phyloP scores from a whole-genome alignment of 2,888 invertebrate genomes.

The Hybos culiciformis region DNA sequence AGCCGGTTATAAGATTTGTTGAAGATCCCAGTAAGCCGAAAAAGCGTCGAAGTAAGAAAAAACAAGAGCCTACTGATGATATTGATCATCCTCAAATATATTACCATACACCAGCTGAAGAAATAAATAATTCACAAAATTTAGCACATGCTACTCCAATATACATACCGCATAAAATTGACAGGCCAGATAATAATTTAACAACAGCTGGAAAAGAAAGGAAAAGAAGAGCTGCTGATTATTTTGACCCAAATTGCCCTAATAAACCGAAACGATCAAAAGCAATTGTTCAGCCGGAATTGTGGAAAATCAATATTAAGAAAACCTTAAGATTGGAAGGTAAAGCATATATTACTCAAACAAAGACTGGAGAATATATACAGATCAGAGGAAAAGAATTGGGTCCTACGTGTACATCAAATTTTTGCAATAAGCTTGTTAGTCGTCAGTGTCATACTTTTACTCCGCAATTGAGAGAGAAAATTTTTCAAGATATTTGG shows the following conservation, averaged over 20 bases:
- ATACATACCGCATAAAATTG: too few relatives aligned
- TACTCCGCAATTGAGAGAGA: not conserved
- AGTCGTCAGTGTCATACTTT: not conserved
- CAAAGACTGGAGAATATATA: not conserved
- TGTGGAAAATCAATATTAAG: not conserved
- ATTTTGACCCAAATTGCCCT: not conserved
- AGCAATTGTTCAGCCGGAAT: not conserved
- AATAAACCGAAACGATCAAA: not conserved
- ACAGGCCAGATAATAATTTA: too few relatives aligned
- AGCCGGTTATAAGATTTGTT: not conserved
- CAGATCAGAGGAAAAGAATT: not conserved
- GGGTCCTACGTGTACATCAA: not conserved
- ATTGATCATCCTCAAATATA: too few relatives aligned
- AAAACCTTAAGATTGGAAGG: not conserved
- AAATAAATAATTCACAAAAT: too few relatives aligned
- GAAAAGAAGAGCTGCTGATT: too few relatives aligned
- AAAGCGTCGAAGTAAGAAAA: too few relatives aligned
- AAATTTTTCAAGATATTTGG: slow-evolving; percentile 1
- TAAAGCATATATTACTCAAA: not conserved
- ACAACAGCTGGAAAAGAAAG: too few relatives aligned
- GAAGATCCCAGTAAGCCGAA: too few relatives aligned
- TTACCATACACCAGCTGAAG: too few relatives aligned
- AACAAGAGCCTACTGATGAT: too few relatives aligned
- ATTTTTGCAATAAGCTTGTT: not conserved
- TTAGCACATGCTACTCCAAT: too few relatives aligned